Base-by-base conservation (phyloP, 2,888 invertebrate species). In the Yponomeuta plumbellus region DNA sequence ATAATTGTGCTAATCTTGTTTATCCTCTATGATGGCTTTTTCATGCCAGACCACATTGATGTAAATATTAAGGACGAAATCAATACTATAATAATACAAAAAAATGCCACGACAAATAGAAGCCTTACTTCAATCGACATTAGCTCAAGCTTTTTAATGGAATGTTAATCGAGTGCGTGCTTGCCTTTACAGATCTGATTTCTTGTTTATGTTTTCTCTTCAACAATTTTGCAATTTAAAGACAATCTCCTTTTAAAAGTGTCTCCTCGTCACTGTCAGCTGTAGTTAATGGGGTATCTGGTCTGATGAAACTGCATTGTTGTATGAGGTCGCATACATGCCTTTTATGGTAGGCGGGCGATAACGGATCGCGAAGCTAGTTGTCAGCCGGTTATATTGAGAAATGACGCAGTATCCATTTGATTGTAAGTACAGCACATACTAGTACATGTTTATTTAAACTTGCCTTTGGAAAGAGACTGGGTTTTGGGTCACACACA, bases 221-320 rank as follows among this genome's bases (percentile, higher is more conserved):
- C 17, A 52, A 52, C 44, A 17, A 52, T 52, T 22, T 52, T 52
- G 44, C 44, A 52, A 52, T 52, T 52, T 52, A 52, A 52, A 52
- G 44, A 52, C 44, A 13, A 52, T 52, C 44, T 52, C 44, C 17
- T 17, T 52, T 52, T 52, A 52, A 52, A 13, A 52, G 44, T 52
- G 44, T 52, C 44, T 13, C 5, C 44, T 52, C 44, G 44, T 52
- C 44, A 52, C 44, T 52, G 44, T 52, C 44, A 52, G 44, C 44
- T 26, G 23, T n/a, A 23, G 17, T 52, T 52, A 52, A 44, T 44
- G 44, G 44, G 44, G 44, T 52, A 52, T 52, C 61, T n/a, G 26
- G 34, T 63, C 40, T 40, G 64, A 64, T 64, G 64, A 64, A 44
- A 44, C 64, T 52, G 44, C 64, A 64, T 64, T 64, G 64, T 64